Evolutionary conservation across 2,888 invertebrate genomes (phyloP).

Genomic region (Dryococelus australis): DNA sequence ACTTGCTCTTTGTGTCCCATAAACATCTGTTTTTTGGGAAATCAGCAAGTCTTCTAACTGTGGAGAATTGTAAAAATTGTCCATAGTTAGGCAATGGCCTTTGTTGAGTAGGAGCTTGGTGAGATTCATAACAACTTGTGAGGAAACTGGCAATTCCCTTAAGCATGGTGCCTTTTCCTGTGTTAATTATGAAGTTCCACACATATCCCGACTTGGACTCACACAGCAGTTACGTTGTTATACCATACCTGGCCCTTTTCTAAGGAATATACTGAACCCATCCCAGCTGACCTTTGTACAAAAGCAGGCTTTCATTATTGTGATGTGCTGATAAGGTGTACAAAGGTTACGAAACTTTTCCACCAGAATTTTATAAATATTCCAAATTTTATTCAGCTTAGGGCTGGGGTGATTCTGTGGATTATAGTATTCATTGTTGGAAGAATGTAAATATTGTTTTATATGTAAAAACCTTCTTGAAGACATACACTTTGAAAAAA

Average conservation of each 20-base stretch:
- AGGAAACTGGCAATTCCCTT: constrained; percentile 46
- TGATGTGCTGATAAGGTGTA: no score
- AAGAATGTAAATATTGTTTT: no score
- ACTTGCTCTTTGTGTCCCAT: constrained; percentile 44
- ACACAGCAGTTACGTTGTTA: constrained; percentile 46
- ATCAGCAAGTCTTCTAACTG: background rate
- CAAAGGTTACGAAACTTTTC: no score
- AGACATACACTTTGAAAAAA: no score
- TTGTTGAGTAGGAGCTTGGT: background rate
- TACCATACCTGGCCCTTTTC: constrained; percentile 51
- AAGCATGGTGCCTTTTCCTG: constrained; percentile 27
- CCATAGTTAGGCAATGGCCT: background rate
- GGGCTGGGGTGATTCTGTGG: no score
- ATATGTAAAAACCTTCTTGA: no score
- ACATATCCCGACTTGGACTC: constrained; percentile 50
- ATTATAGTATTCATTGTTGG: no score
- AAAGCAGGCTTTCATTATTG: no score
- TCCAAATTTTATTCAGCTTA: no score
- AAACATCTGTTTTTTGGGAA: constrained; percentile 41
- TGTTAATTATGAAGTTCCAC: constrained; percentile 47
- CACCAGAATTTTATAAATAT: no score
- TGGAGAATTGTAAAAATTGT: background rate
- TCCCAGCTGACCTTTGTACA: no score
- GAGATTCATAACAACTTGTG: constrained; percentile 37
- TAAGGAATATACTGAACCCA: no score